phyloP scores from a whole-genome alignment of 2,113 vertebrate species.

The Heterocephalus glaber region DNA sequence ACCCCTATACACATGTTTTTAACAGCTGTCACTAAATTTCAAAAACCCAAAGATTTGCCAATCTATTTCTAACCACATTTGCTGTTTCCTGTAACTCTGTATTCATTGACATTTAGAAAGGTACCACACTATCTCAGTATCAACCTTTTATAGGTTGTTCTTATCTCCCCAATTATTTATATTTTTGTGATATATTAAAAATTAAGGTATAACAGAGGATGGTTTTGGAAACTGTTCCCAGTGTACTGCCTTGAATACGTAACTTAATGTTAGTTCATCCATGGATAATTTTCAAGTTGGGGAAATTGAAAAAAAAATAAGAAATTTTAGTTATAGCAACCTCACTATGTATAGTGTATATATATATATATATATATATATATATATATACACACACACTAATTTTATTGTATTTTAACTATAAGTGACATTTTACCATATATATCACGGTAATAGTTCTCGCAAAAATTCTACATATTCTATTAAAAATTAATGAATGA shows the following conservation, averaged over 20 bases:
- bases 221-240: constrained; percentile 6
- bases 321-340: not conserved
- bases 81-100: constrained; percentile 11
- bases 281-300: not conserved
- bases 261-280: not conserved
- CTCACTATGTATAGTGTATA: not conserved
- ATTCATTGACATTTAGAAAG: constrained; percentile 6
- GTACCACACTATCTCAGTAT: not conserved
- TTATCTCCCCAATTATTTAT: not conserved
- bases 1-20: not conserved
- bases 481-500: not conserved
- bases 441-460: not conserved
- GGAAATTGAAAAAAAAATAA: constrained; percentile 3
- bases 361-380: too few species aligned
- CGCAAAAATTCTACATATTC: not conserved
- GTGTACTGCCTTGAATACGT: not conserved
- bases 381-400: too few species aligned
- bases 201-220: not conserved
- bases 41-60: not conserved
- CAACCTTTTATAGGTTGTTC: not conserved
- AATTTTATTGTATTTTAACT: constrained; percentile 31
- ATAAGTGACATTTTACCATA: not conserved
- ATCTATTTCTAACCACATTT: constrained; percentile 25
- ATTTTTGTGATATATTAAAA: constrained; percentile 43
- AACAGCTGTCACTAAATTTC: constrained; percentile 27